Base-by-base conservation (phyloP, 2,888 invertebrate genomes). In the Drosophila paranaensis region DNA sequence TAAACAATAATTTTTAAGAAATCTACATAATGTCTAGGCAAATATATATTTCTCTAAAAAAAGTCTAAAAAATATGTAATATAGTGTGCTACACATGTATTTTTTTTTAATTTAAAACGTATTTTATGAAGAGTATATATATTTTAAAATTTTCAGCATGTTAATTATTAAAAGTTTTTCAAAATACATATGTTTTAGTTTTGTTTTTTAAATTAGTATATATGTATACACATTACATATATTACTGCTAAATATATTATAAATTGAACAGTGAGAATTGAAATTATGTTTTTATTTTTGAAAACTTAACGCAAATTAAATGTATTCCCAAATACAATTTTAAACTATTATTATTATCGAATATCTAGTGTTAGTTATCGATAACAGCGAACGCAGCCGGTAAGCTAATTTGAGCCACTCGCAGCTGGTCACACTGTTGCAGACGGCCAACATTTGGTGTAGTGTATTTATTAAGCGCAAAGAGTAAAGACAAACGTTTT, bases 391-490 rank as follows among this genome's bases (percentile, higher is more conserved):
- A n/a, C 14, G 16, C 65, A 64, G 13, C 54, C 14, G 27, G 20
- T 6, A n/a, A 11, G 3, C 10, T 14, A 20, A 4, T 6, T 39
- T 4, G 40, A 1, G 13, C 3, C 40, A 40, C 11, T 20, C 3
- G 0, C 10, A 0, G 37, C 14, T 77, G 75, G 75, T 63, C 68
- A 78, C 78, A 68, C 68, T 60, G 43, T 14, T 43, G 25, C 35
- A 16, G 57, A 25, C 37, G 30, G 27, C 37, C 27, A 60, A 40
- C 16, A 16, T 27, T 60, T 67, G 25, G 20, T 63, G 46, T 46
- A 48, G 46, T 60, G 42, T 79, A 65, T 63, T 76, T 66, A 66
- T 58, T 48, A 57, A 46, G 58, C 42, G 43, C 62, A 42, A 60
- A 56, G 20, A 57, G 40, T 39, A 50, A 30, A 62, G 48, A 35